Conservation (phyloP, 2,888 invertebrate species). For the Melanotus villosus region DNA sequence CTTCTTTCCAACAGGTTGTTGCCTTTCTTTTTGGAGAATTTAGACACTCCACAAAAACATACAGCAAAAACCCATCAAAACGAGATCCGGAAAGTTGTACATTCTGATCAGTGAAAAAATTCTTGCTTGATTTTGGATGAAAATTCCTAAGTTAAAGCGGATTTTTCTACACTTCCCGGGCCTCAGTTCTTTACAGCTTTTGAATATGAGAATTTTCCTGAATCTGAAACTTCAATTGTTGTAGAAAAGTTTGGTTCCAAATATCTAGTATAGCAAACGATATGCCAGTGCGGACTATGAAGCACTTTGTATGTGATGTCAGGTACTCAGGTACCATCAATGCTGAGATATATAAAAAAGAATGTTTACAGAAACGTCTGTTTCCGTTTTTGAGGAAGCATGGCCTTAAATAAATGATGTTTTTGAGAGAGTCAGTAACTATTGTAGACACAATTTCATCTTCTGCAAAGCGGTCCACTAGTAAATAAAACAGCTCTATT, state of each 20-base stretch:
- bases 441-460: too few relatives aligned
- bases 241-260: background rate
- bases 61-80: background rate
- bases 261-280: too few relatives aligned
- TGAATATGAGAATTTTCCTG: background rate
- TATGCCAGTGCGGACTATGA: background rate
- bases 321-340: background rate
- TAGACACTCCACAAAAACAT: background rate
- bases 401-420: too few relatives aligned
- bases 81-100: background rate
- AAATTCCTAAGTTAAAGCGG: background rate
- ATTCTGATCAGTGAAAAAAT: background rate
- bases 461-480: too few relatives aligned
- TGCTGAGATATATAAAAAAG: background rate
- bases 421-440: too few relatives aligned
- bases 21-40: background rate
- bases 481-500: too few relatives aligned
- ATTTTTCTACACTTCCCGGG: background rate
- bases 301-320: background rate
- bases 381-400: constrained; percentile 1
- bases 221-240: background rate
- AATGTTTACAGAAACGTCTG: background rate
- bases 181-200: background rate
- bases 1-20: too few relatives aligned
- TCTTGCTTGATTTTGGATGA: background rate